A percentile compares a stretch with the other conserved stretches of the same genome.
Evolutionary conservation across 2,797 vertebrate species (phyloP).

Genomic region (Eulemur rubriventer): DNA sequence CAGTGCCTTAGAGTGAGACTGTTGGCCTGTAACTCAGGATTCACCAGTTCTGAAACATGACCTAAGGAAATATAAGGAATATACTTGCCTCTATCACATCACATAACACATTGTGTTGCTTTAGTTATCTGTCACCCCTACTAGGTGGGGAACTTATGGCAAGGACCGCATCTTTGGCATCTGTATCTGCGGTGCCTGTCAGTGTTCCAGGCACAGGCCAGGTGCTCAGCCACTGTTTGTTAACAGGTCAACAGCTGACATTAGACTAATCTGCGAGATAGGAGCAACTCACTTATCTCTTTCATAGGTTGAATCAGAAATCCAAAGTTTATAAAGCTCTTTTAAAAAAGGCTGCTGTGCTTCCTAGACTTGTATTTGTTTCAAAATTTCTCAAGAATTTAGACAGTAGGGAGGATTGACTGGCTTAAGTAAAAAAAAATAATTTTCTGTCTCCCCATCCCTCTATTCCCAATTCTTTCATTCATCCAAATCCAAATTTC

Average conservation of each 20-base stretch:
- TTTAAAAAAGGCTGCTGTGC: background rate
- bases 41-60: constrained; percentile 17
- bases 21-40: background rate
- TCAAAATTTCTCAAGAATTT: constrained; percentile 39
- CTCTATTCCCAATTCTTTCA: background rate
- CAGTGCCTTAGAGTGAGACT: background rate
- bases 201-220: background rate
- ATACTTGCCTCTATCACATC: background rate
- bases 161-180: background rate
- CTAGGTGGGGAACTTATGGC: background rate
- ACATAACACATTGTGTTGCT: background rate
- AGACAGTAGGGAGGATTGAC: background rate
- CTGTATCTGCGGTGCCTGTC: background rate
- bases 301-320: constrained; percentile 31
- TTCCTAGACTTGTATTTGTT: constrained; percentile 32
- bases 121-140: background rate
- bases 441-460: background rate
- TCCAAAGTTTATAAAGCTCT: background rate
- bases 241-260: background rate
- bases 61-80: background rate
- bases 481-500: background rate
- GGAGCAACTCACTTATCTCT: background rate
- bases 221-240: background rate
- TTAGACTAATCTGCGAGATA: background rate
- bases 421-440: background rate